These are phyloP conservation scores for Elephantulus edwardii DNA, from an alignment of 2,113 vertebrate genomes.

Conservation along the genomic window DNA sequence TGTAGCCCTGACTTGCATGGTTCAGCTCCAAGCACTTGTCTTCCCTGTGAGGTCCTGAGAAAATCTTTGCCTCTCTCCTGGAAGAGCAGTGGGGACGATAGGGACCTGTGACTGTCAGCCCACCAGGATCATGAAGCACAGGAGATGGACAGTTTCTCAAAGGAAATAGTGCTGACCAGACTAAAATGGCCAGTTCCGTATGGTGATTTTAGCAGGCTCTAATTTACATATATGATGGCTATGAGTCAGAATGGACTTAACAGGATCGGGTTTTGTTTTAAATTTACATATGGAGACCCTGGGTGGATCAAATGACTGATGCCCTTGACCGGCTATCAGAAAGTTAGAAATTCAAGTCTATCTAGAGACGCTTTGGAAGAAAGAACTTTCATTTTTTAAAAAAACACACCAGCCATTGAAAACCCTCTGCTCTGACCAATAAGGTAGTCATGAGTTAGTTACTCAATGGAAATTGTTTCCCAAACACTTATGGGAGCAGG, in stretches of 20 bases:
- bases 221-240: background rate
- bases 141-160: too few relatives aligned
- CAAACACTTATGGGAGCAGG: background rate
- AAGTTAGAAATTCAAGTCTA: background rate
- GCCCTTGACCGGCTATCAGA: background rate
- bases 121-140: background rate
- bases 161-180: background rate
- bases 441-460: background rate
- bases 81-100: background rate
- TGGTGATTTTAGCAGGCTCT: background rate
- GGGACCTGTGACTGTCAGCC: background rate
- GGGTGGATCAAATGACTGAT: background rate
- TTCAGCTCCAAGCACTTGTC: background rate
- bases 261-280: background rate
- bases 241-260: background rate
- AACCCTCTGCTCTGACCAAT: background rate
- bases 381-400: too few relatives aligned
- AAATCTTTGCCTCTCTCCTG: background rate
- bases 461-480: background rate
- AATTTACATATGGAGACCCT: background rate
- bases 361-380: background rate
- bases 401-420: background rate
- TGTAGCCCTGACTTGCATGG: rapidly evolving
- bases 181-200: background rate
- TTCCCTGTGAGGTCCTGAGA: background rate